Evolutionary conservation across 2,888 invertebrate genomes (phyloP), one percentile per base, ranked within the genome.

Genomic region (Acleris sparsana): DNA sequence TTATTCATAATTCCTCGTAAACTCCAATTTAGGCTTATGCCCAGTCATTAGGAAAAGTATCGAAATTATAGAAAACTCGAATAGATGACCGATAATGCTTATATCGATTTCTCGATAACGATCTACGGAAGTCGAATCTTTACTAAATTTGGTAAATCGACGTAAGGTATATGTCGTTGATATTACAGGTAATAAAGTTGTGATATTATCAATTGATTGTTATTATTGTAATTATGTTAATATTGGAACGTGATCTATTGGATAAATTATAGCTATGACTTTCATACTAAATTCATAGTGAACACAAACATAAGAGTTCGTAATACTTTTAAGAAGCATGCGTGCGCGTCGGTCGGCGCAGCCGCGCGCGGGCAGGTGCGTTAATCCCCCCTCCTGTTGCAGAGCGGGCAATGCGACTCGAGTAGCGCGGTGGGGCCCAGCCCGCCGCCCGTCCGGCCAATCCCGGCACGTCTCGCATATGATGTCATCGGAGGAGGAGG

Each of bases 401-500:
- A 93, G 93, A 90, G 75, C 91, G 91, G 90, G 89, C 90, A 88
- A 89, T 89, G 92, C 89, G 88, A 82, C 86, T 82, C 87, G 80
- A 83, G 84, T 88, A 88, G 91, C 85, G 91, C 90, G 91, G 89
- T 86, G 87, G 91, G 92, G 92, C 86, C 83, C 80, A 80, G 87
- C 93, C 92, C 92, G 92, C 93, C 94, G 94, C 94, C 93, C 91
- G 94, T 93, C 91, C 94, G 95, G 95, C 96, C 96, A 96, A 96
- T 95, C 94, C 94, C 94, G 95, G 95, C 94, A 93, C 94, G 94
- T 93, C 94, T 95, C 94, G 96, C 97, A 94, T 95, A 97, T 97
- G 96, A 97, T 97, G 97, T 97, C 97, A 97, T 97, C 97, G 96
- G 97, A 97, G 96, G 97, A 97, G 96, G 97, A 97, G 96, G 96